These are phyloP conservation scores for Martes flavigula DNA, from an alignment of 2,797 vertebrate species.

Conservation along the genomic window DNA sequence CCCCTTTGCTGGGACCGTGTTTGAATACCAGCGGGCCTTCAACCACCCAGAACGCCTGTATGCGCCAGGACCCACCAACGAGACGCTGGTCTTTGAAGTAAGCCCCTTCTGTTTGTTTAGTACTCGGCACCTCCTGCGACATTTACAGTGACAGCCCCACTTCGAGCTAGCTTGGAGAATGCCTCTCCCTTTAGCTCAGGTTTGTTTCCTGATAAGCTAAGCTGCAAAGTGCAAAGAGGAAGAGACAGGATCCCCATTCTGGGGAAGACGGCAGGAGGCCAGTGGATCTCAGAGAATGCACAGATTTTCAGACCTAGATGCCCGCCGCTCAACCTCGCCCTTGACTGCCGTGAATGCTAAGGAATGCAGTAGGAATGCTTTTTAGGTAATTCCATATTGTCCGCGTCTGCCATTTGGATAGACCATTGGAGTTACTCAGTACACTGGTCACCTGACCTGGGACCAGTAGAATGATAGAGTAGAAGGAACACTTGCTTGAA, in stretches of 20 bases:
- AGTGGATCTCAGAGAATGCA: neutral
- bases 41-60: slow-evolving; percentile 93
- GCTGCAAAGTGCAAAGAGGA: neutral
- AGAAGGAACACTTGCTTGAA: neutral
- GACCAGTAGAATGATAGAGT: neutral
- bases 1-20: slow-evolving; percentile 92
- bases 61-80: slow-evolving; percentile 94
- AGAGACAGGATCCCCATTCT: neutral
- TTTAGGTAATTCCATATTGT: neutral
- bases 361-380: neutral
- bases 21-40: slow-evolving; percentile 93
- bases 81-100: slow-evolving; percentile 98
- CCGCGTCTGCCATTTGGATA: neutral
- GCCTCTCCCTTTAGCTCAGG: neutral
- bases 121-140: slow-evolving; percentile 78
- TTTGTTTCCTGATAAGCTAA: neutral
- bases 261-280: neutral
- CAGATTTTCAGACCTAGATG: neutral
- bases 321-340: too few relatives aligned
- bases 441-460: fast-evolving
- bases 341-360: neutral
- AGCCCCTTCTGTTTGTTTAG: slow-evolving; percentile 80
- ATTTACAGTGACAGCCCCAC: slow-evolving; percentile 77
- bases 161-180: neutral
- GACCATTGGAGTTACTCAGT: neutral